Evolutionary conservation across 2,113 vertebrate species (phyloP), one percentile per base, ranked within the genome.

Genomic region (Phoenicopterus ruber): DNA sequence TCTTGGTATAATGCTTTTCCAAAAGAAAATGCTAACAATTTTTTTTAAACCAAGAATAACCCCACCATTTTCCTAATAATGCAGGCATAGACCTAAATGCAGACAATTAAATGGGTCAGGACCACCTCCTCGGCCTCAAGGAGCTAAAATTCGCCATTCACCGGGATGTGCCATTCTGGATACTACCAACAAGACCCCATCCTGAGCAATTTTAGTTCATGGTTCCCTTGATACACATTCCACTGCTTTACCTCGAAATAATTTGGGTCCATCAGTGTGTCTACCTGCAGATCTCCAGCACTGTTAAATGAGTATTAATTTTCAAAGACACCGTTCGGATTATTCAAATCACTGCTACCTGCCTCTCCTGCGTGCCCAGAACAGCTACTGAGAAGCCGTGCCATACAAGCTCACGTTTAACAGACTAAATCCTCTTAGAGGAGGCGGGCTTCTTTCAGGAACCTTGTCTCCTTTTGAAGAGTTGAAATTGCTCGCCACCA

Each of bases 271-370:
- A 24, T 17, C 44, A 26, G 8, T 10, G n/a, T 28, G 32, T 28
- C 58, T 17, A 29, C 31, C 26, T 79, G 20, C 36, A 24, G 38
- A 42, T 44, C 12, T 59, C n/a, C 36, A 77, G 9, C 13, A 25
- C 25, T 50, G 12, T 3, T 85, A 46, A 17, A 78, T 22, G 0
- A 52, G 8, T 47, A 40, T 34, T 71, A 9, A n/a, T 63, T 74
- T 74, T 20, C 54, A 38, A 61, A 69, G 14, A 47, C 47, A 44
- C 4, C 0, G 0, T 14, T 22, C 13, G 1, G 9, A 50, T 63
- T 15, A 22, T 36, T 71, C 42, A 63, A 22, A 55, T 69, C 47
- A 42, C 29, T 40, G 31, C 7, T 17, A 44, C 28, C 21, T 71
- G 9, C 70, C 42, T 67, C 14, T 15, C 8, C 34, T 49, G 36